A percentile compares a stretch with the other conserved stretches of the same genome.
phyloP scores from a whole-genome alignment of 1,140 invertebrate genomes.

The Eufriesea mexicana region DNA sequence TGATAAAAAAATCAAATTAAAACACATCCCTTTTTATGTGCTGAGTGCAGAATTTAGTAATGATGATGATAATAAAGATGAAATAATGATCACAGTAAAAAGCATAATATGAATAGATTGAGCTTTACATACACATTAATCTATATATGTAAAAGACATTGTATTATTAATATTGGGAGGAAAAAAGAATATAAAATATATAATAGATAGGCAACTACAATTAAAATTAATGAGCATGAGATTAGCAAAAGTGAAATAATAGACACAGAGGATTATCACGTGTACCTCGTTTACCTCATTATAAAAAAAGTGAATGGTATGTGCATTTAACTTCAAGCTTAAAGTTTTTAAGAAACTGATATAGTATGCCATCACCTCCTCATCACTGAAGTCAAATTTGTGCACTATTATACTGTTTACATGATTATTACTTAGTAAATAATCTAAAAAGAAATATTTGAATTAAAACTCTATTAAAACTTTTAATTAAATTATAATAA shows the following conservation, averaged over 20 bases:
- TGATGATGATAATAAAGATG: conserved; percentile 9
- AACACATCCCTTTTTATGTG: conserved; percentile 31
- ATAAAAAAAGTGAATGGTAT: conserved; percentile 99
- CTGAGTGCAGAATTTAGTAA: conserved; percentile 30
- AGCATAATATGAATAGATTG: conserved; percentile 1
- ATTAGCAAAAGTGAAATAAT: conserved; percentile 47
- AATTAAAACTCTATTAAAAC: background rate
- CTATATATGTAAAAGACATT: background rate
- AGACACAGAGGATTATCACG: conserved; percentile 56
- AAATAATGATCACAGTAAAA: conserved; percentile 13
- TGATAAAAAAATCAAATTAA: conserved; percentile 82
- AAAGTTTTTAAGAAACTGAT: conserved; percentile 99
- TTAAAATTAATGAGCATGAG: conserved; percentile 45
- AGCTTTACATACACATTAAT: conserved; percentile 4
- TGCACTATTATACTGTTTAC: conserved; percentile 99
- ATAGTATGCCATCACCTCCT: conserved; percentile 99
- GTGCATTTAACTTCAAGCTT: conserved; percentile 98
- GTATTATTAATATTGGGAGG: background rate
- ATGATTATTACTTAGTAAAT: conserved; percentile 99
- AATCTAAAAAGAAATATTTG: conserved; percentile 89
- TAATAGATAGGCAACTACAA: conserved; percentile 23
- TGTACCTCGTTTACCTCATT: conserved; percentile 93
- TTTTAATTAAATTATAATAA: background rate
- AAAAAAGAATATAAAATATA: conserved; percentile 18
- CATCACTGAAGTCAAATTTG: conserved; percentile 99